Base-by-base conservation (phyloP, 53 echinoderm and acorn worm genomes). In the Holothuria scabra region DNA sequence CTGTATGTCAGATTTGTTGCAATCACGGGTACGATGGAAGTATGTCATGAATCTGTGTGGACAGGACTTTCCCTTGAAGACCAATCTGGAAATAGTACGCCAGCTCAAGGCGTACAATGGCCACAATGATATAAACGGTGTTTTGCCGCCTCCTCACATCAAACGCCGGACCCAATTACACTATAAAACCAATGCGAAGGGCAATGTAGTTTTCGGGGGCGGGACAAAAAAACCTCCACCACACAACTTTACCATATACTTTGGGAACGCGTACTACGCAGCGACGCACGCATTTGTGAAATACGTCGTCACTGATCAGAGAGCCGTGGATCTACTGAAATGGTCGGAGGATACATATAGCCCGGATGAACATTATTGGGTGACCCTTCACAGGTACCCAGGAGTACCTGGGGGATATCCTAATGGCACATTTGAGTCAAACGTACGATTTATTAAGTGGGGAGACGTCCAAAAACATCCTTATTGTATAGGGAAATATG, bases 321-420 rank as follows among this genome's bases (percentile, higher is more conserved):
- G 85, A 20, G 92, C 95, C 4, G 61, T 71, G 6, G 90, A 92
- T 34, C 90, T 95, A 8, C 63, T 95, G 57, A 79, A 88, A 29
- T 95, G 92, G 95, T 84, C 95, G 4, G 65, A 84, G 8, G 95
- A 93, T 66, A 92, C 92, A 9, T 93, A 74, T 41, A 92, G 92
- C 67, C 95, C 95, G 9, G 95, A 95, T 59, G 95, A 95, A 59
- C 86, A 88, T 48, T 95, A 85, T 55, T 95, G 95, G 95, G 92
- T 88, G 19, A 90, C 90, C 38, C 81, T 95, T 11, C 90, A 95
- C 30, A 67, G 92, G 1, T 48, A 31, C 11, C 86, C 90, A 7
- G 88, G 84, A 11, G 84, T 84, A 11, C 95, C 95, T 14, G 95
- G 95, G 24, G 95, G 95, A 22, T 90, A 88, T 67, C 84, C 88